Base-by-base conservation (phyloP, 2,888 invertebrate species). In the Gymnocheta viridis region DNA sequence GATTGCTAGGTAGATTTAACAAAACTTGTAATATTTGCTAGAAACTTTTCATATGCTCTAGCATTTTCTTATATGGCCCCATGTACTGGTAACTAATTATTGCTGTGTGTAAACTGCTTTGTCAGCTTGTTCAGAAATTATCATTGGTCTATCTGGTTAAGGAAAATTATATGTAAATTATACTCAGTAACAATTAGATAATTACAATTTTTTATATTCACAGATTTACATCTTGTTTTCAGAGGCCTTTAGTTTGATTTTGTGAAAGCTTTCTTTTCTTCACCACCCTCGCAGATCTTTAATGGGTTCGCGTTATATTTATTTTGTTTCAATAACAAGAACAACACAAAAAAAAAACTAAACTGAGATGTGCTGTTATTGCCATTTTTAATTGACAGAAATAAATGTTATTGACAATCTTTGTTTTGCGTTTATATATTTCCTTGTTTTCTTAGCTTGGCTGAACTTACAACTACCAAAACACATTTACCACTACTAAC, bases 311-410 rank as follows among this genome's bases (percentile, higher is more conserved):
- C 29, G 24, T 82, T 78, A 54, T 66, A 51, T 79, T 32, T 70
- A 22, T 38, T 60, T 69, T 77, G 19, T 70, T 56, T 10, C 70
- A 51, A 51, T 35, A 70, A 81, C 35, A 32, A 74, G 58, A 74
- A 72, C 17, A 72, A 44, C 29, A 19, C 7, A 47, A 19, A 69
- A 60, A 67, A 67, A 64, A 60, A 69, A 64, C 5, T 12, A 44
- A 49, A 41, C 54, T 38, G 17, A 51, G 66, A 62, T 84, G 51
- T 84, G 77, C 81, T 83, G 72, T 84, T 84, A 72, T 82, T 86
- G 81, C 76, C 77, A 74, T 73, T 85, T 86, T 86, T 87, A 87
- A 87, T 87, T 87, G 87, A 86, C 87, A 85, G 86, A 86, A 86
- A 85, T 85, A 86, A 86, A 87, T 86, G 85, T 86, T 87, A 85